These are phyloP conservation scores for Troilus luridus DNA, from an alignment of 2,888 invertebrate species.

Conservation along the genomic window DNA sequence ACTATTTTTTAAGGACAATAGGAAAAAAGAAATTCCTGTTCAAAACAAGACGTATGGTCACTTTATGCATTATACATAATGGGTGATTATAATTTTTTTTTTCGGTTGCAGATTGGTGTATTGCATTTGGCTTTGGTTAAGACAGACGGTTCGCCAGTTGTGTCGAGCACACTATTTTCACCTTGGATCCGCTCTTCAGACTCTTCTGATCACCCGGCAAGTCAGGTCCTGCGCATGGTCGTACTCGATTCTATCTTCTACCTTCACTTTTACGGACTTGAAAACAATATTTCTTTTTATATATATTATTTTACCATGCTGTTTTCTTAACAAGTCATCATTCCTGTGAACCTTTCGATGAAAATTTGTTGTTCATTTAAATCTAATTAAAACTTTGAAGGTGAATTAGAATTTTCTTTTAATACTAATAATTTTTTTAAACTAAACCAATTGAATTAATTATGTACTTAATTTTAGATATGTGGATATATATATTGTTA, in stretches of 20 bases:
- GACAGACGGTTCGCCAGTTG: background rate
- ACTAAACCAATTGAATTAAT: background rate
- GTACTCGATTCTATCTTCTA: background rate
- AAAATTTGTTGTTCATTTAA: slow-evolving; percentile 44
- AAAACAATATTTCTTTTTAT: slow-evolving; percentile 17
- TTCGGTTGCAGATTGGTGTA: background rate
- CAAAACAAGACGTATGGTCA: too few species aligned
- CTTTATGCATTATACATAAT: too few species aligned
- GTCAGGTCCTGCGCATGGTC: background rate
- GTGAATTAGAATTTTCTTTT: slow-evolving; percentile 12
- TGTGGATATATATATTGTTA: slow-evolving; percentile 34
- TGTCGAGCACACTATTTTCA: background rate
- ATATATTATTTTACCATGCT: slow-evolving; percentile 44
- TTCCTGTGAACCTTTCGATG: slow-evolving; percentile 45
- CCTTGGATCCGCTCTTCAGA: background rate
- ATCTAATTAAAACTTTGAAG: slow-evolving; percentile 46
- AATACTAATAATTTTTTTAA: background rate
- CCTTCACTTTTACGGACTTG: slow-evolving; percentile 38
- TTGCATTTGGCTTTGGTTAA: slow-evolving; percentile 41
- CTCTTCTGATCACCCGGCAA: slow-evolving; percentile 5
- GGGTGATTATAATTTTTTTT: background rate
- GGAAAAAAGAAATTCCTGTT: too few species aligned
- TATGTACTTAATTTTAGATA: slow-evolving; percentile 43
- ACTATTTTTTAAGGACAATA: too few species aligned
- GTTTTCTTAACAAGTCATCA: slow-evolving; percentile 51